phyloP scores from a whole-genome alignment of 2,797 vertebrate species.

The Falco concolor region DNA sequence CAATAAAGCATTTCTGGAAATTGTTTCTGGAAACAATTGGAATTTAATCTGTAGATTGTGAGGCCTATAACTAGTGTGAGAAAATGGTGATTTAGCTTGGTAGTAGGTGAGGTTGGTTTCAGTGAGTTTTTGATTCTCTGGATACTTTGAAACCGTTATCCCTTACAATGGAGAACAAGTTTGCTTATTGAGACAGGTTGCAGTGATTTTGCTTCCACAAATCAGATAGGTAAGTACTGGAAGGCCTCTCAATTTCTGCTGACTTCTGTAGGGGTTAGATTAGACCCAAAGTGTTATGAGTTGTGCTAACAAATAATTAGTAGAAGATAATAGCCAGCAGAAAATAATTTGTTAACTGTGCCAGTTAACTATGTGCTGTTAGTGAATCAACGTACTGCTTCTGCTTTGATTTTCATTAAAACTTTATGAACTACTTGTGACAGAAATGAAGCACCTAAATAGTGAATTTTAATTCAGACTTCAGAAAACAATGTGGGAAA shows the following conservation, averaged over 20 bases:
- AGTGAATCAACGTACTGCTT: neutral
- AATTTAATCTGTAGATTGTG: neutral
- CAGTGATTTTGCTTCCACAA: neutral
- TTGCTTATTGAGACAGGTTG: neutral
- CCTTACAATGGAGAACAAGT: neutral
- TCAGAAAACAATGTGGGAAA: neutral
- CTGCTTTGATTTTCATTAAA: neutral
- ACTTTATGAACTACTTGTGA: neutral
- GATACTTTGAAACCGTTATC: neutral
- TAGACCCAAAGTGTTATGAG: neutral
- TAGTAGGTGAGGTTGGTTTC: neutral
- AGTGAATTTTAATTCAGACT: neutral
- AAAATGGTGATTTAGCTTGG: neutral
- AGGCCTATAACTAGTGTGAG: neutral
- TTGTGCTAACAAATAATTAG: neutral
- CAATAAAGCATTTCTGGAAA: neutral
- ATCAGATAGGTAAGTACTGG: neutral
- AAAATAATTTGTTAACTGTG: neutral
- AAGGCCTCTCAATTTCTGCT: neutral
- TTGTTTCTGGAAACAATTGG: neutral
- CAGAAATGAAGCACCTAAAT: neutral
- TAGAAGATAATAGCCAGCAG: neutral
- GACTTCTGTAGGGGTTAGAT: neutral
- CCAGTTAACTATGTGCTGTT: neutral
- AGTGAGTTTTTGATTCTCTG: neutral